Evolutionary conservation across 2,888 invertebrate genomes (phyloP), one percentile per base, ranked within the genome.

Genomic region (Abscondita cerata): DNA sequence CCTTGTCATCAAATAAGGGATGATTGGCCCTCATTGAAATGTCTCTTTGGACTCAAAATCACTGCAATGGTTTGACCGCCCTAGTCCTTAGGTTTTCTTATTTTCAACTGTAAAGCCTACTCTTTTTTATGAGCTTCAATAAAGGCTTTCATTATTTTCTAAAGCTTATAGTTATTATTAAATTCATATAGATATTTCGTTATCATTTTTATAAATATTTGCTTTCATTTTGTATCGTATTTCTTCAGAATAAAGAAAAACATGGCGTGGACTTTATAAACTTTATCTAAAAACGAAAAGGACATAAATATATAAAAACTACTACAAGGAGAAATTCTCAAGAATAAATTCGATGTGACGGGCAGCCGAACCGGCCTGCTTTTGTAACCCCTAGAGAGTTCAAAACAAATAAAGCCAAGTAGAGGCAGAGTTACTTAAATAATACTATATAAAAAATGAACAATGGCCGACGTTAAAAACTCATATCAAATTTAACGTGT

Each of bases 1-100:
- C 71, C 71, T 72, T 72, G 71, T 73, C 72, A 68, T 68, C 72
- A 71, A 73, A 71, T 71, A 70, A 72, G 72, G 73, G 73, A 74
- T 72, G 74, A 75, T 74, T 74, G 76, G 75, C 74, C 75, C 74
- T 73, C 65, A 60, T 67, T 62, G 65, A 62, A 70, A 64, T 68
- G 72, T 70, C 71, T 71, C 73, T 59, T 69, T 59, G 74, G 72
- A 68, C 69, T 70, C 70, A 70, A 70, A 74, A 74, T 75, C 75
- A 73, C 72, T 71, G 70, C 68, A 41, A 54, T 58, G 54, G 54
- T 36, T 50, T 47, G 36, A 36, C 47, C 55, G 11, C 59, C 54
- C 54, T 62, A 20, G 50, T 8, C 36, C 33, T 61, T 54, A 18
- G 8, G 38, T 16, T 60, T 36, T 18, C 59, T 46, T 34, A 31